Base-by-base conservation (phyloP, 2,888 invertebrate species). In the Phorcus lineatus region DNA sequence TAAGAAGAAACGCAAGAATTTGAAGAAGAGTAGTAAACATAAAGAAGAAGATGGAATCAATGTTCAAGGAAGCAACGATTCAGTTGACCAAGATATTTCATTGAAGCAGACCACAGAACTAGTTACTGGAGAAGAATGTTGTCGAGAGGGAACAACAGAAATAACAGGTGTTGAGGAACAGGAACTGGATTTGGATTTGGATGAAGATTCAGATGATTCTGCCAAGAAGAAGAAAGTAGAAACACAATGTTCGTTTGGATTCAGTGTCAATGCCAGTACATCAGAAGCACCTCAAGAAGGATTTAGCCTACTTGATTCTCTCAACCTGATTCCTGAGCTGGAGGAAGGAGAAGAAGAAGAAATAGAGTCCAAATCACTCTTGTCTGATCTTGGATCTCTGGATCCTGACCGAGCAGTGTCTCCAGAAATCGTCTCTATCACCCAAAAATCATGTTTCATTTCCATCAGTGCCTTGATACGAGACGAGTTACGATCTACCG, bases 401-500 rank as follows among this genome's bases (percentile, higher is more conserved):
- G 28, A 24, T 0, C 62, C 62, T 0, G 62, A 62, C 16, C 24
- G 62, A 62, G 62, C 28, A 13, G 62, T 28, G 16, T 62, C 62
- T 28, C 62, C 62, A 4, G 62, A 62, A 17, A 62, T 62, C 22
- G 62, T 62, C 28, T 24, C 62, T 7, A 24, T 62, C 16, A 62
- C 62, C 22, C 62, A 62, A 28, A 28, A 28, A 24, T 28, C 22
- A 9, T 62, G 24, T 62, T 62, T 47, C 47, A 47, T 28, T 3
- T 62, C 62, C 62, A 62, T 62, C 13, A 62, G 62, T 62, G 62
- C 62, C 62, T 62, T 62, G 28, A 24, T 62, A 62, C 62, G 62
- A 16, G 28, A 28, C 28, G 62, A 62, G 62, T 76, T 77, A 2
- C 70, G 77, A 13, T 85, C 86, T 52, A 67, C 86, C 47, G 47